Evolutionary conservation across 2,888 invertebrate species (phyloP).

Genomic region (Drosophila multiciliata): DNA sequence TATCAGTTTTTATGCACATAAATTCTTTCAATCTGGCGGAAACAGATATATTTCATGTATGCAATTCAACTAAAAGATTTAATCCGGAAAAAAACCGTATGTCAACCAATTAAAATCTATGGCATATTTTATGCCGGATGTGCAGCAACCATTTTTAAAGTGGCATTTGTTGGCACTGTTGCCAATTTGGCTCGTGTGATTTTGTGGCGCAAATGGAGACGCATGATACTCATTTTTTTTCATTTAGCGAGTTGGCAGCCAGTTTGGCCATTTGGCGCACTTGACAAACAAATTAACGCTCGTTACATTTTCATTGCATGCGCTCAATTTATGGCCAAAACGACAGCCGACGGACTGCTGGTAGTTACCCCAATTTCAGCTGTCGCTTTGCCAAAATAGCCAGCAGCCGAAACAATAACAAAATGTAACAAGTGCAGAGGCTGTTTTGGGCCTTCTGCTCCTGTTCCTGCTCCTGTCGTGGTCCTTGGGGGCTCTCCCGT

Average conservation of each 20-base stretch:
- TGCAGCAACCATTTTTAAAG: conserved; percentile 10
- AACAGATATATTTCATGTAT: not conserved
- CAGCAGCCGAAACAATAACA: conserved; percentile 3
- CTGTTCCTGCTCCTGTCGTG: not conserved
- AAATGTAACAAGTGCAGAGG: conserved; percentile 20
- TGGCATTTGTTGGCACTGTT: conserved; percentile 15
- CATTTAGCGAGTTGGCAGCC: conserved; percentile 26
- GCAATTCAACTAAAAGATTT: not conserved
- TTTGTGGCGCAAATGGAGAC: conserved; percentile 12
- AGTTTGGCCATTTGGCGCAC: conserved; percentile 40
- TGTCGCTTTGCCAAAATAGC: conserved; percentile 53
- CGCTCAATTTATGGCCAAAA: conserved; percentile 63
- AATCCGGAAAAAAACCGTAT: not conserved
- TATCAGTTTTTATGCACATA: not conserved
- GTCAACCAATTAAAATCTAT: not conserved
- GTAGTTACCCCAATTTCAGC: conserved; percentile 50
- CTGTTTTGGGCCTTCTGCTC: not conserved
- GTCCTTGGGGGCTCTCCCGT: not conserved
- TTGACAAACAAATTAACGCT: conserved; percentile 74
- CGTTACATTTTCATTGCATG: conserved; percentile 73
- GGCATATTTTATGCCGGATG: conserved; percentile 2
- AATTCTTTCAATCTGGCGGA: not conserved
- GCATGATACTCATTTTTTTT: conserved; percentile 14
- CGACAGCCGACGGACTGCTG: conserved; percentile 16
- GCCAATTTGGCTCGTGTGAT: conserved; percentile 30